Conservation (phyloP, 2,888 invertebrate species). For the Eumacrocentrus americanus region DNA sequence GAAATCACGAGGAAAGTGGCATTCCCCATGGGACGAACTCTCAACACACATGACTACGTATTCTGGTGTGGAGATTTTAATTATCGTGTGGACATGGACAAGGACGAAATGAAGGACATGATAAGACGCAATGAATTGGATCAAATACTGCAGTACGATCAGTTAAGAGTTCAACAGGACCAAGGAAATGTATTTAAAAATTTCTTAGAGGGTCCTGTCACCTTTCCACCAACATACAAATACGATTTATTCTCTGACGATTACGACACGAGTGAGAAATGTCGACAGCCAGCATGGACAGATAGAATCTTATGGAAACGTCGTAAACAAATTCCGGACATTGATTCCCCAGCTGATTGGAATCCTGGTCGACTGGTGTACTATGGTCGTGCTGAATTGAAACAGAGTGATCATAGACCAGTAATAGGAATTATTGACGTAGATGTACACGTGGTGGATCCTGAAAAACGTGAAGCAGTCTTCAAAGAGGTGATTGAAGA, state of each 20-base stretch:
- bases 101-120: constrained; percentile 88
- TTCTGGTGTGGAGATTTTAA: constrained; percentile 99
- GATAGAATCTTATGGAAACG: constrained; percentile 95
- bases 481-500: constrained; percentile 85
- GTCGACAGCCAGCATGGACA: constrained; percentile 97
- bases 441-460: constrained; percentile 82
- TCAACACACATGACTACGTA: constrained; percentile 96
- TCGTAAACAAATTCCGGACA: constrained; percentile 75
- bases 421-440: constrained; percentile 91
- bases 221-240: constrained; percentile 96
- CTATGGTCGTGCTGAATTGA: constrained; percentile 93
- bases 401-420: constrained; percentile 97
- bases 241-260: constrained; percentile 98
- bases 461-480: constrained; percentile 76
- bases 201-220: constrained; percentile 89
- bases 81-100: constrained; percentile 94
- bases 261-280: constrained; percentile 98
- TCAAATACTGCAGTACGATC: constrained; percentile 84
- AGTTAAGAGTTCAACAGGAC: constrained; percentile 79
- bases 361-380: constrained; percentile 81
- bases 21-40: constrained; percentile 89
- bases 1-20: constrained; percentile 92
- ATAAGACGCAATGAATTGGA: constrained; percentile 77
- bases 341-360: constrained; percentile 68
- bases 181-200: constrained; percentile 88